These are phyloP conservation scores for Zygaena filipendulae DNA, from an alignment of 2,888 invertebrate species.

Conservation along the genomic window DNA sequence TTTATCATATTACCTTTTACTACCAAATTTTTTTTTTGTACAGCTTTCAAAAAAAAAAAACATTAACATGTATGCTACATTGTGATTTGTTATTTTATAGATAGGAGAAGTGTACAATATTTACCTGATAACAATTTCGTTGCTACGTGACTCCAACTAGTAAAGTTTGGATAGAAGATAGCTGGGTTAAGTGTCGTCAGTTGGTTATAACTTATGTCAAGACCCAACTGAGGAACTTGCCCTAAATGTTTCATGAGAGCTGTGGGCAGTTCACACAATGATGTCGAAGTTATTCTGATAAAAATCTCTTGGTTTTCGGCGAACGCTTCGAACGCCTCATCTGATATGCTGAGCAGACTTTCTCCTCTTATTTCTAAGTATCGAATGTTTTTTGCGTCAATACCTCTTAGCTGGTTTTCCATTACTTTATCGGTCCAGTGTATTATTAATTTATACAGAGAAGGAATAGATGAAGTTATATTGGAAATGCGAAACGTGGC, in stretches of 20 bases:
- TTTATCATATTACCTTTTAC: no score
- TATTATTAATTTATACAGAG: conserved; percentile 79
- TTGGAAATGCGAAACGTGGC: conserved; percentile 74
- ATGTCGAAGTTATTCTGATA: conserved; percentile 81
- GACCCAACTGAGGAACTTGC: conserved; percentile 81
- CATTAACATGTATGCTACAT: no score
- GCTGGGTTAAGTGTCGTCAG: conserved; percentile 83
- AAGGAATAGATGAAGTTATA: conserved; percentile 76
- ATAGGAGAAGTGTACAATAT: no score
- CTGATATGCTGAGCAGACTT: conserved; percentile 77
- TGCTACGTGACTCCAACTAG: conserved; percentile 88
- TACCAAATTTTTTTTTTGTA: no score
- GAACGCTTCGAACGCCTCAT: conserved; percentile 81
- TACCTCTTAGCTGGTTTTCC: conserved; percentile 79
- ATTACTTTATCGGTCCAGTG: conserved; percentile 80
- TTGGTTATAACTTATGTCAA: conserved; percentile 86
- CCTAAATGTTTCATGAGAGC: conserved; percentile 82
- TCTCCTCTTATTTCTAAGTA: conserved; percentile 84
- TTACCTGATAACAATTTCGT: conserved; percentile 86
- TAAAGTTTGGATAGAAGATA: conserved; percentile 87
- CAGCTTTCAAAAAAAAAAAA: no score
- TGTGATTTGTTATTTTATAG: no score
- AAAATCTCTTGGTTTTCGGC: conserved; percentile 80
- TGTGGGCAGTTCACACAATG: conserved; percentile 81
- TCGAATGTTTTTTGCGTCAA: conserved; percentile 81